phyloP scores from a whole-genome alignment of 2,113 vertebrate species.

The Dinomys branickii region DNA sequence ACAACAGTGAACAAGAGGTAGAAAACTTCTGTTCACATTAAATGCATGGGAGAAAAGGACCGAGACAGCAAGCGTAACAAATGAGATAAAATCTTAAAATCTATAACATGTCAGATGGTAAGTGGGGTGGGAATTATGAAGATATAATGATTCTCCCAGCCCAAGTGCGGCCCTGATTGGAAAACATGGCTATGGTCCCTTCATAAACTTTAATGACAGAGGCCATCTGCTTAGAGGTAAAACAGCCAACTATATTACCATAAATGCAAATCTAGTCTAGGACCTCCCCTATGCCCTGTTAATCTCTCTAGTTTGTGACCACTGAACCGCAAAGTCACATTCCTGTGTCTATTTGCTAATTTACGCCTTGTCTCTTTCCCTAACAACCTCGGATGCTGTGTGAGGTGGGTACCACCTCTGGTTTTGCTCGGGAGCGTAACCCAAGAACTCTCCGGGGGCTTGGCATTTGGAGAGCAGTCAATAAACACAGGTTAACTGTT shows the following conservation, averaged over 20 bases:
- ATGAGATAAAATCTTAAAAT: background rate
- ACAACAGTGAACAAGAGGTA: background rate
- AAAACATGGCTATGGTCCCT: constrained; percentile 26
- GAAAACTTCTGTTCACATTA: background rate
- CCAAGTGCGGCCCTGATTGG: background rate
- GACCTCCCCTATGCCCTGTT: background rate
- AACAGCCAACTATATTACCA: background rate
- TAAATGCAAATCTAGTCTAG: background rate
- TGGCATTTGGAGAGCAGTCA: background rate
- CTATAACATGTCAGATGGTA: background rate
- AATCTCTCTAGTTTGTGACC: background rate
- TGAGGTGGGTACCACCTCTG: background rate
- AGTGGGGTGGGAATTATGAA: background rate
- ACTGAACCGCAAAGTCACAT: background rate
- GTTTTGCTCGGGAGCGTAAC: background rate
- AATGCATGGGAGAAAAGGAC: background rate
- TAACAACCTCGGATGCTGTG: rapidly evolving
- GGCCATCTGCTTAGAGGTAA: constrained; percentile 57
- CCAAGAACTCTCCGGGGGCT: background rate
- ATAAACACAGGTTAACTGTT: background rate
- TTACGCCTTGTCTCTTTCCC: background rate
- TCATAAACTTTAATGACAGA: constrained; percentile 26
- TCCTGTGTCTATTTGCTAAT: background rate
- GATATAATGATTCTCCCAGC: constrained; percentile 1
- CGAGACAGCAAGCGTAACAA: background rate